A percentile compares a stretch with the other conserved stretches of the same genome.
phyloP scores from a whole-genome alignment of 2,797 vertebrate species.

The Spinibarbus caldwelli region DNA sequence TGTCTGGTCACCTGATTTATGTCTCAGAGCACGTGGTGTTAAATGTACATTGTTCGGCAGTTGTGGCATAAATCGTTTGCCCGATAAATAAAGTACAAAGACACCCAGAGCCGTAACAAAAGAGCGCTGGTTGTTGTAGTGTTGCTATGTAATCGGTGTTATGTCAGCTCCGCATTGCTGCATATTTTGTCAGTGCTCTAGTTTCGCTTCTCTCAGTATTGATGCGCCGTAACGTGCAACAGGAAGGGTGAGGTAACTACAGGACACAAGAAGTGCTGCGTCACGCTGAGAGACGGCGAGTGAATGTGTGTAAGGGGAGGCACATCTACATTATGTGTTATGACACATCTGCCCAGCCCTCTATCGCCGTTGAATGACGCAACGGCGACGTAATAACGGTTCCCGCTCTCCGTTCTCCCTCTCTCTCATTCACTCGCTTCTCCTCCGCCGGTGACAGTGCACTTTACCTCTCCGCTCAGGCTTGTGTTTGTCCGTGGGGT shows the following conservation, averaged over 20 bases:
- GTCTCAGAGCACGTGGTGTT: background rate
- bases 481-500: slow-evolving; percentile 73
- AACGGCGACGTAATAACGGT: slow-evolving; percentile 70
- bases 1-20: background rate
- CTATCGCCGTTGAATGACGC: slow-evolving; percentile 60
- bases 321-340: slow-evolving; percentile 57
- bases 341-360: slow-evolving; percentile 69
- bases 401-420: slow-evolving; percentile 66
- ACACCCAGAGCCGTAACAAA: background rate
- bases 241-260: slow-evolving; percentile 64
- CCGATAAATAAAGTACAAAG: background rate
- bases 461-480: slow-evolving; percentile 55
- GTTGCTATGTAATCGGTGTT: background rate
- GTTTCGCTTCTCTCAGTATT: background rate
- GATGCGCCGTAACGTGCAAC: slow-evolving; percentile 52
- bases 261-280: slow-evolving; percentile 64
- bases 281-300: slow-evolving; percentile 64
- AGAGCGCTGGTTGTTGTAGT: background rate
- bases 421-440: slow-evolving; percentile 42
- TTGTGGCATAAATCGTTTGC: background rate
- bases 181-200: slow-evolving; percentile 1
- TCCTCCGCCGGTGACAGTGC: slow-evolving; percentile 49
- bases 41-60: background rate
- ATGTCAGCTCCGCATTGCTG: slow-evolving; percentile 4
- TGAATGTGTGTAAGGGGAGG: slow-evolving; percentile 34